Evolutionary conservation across 2,888 invertebrate genomes (phyloP).

Genomic region (Clusia tigrina): DNA sequence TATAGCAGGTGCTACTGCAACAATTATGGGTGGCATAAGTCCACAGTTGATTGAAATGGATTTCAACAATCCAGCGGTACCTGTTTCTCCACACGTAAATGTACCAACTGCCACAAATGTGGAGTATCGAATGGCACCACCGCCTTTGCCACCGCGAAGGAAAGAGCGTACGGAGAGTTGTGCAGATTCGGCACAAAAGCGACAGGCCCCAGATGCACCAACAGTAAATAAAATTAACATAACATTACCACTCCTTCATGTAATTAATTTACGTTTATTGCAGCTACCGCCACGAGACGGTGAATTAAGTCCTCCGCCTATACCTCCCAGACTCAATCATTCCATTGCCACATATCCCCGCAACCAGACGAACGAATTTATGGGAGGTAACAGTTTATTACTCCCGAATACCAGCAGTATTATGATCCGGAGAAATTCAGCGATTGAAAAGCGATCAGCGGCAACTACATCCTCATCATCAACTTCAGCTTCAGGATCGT

Average conservation of each 20-base stretch:
- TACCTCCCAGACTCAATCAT: slow-evolving; percentile 68
- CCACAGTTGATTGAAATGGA: slow-evolving; percentile 48
- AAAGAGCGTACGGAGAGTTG: slow-evolving; percentile 60
- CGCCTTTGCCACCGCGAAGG: slow-evolving; percentile 61
- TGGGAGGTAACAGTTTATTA: slow-evolving; percentile 64
- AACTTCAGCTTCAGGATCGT: slow-evolving; percentile 18
- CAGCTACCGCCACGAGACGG: slow-evolving; percentile 74
- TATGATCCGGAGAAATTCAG: slow-evolving; percentile 68
- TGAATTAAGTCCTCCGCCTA: slow-evolving; percentile 73
- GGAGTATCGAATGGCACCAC: slow-evolving; percentile 59
- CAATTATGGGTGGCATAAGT: slow-evolving; percentile 38
- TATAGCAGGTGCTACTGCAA: slow-evolving; percentile 34
- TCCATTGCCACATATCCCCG: slow-evolving; percentile 45
- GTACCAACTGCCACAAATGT: slow-evolving; percentile 57
- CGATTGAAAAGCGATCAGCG: slow-evolving; percentile 59
- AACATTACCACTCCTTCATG: too few relatives aligned
- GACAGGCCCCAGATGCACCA: slow-evolving; percentile 75
- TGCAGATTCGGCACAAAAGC: slow-evolving; percentile 62
- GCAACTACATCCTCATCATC: slow-evolving; percentile 29
- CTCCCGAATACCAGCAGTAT: slow-evolving; percentile 68
- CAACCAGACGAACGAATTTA: slow-evolving; percentile 51
- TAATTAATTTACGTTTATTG: slow-evolving; percentile 17
- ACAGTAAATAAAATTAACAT: slow-evolving; percentile 50
- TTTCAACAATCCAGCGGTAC: slow-evolving; percentile 49
- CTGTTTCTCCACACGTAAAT: slow-evolving; percentile 65